A percentile compares a stretch with the other conserved stretches of the same genome.
These are phyloP conservation scores for Pachydiplax longipennis DNA, from an alignment of 2,888 invertebrate genomes.

Conservation along the genomic window DNA sequence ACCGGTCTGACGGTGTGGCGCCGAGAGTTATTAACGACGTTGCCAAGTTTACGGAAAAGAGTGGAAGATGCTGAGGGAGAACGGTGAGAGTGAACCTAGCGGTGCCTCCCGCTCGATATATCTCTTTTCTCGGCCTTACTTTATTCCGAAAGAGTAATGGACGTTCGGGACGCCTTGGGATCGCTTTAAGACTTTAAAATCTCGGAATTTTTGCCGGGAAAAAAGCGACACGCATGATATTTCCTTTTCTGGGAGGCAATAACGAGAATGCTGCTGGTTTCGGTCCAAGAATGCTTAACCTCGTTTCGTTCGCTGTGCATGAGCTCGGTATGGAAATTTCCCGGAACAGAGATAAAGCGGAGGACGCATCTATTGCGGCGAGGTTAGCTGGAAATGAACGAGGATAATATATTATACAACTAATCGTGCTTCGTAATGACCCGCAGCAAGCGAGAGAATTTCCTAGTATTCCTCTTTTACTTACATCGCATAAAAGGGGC, in stretches of 20 bases:
- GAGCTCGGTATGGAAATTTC: not conserved
- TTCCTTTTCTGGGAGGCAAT: not conserved
- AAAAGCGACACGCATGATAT: not conserved
- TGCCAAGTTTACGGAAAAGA: constrained; percentile 39
- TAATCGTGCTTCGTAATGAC: too few species aligned
- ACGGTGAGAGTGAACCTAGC: not conserved
- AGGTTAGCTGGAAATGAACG: not conserved
- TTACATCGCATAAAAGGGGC: too few species aligned
- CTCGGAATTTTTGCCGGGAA: not conserved
- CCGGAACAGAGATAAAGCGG: not conserved
- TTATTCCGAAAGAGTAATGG: not conserved
- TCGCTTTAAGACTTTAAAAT: not conserved
- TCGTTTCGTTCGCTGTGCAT: not conserved
- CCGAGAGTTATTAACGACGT: constrained; percentile 39
- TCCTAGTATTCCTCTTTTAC: too few species aligned
- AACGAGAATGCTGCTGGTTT: not conserved
- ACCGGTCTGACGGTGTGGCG: constrained; percentile 41
- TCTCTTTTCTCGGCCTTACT: not conserved
- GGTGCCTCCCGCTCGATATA: not conserved
- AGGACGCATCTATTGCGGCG: not conserved
- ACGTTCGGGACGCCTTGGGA: not conserved
- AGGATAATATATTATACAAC: too few species aligned
- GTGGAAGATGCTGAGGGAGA: not conserved
- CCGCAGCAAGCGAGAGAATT: too few species aligned
- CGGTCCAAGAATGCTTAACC: not conserved